phyloP scores from a whole-genome alignment of 2,797 vertebrate species.

The Scleropages formosus region DNA sequence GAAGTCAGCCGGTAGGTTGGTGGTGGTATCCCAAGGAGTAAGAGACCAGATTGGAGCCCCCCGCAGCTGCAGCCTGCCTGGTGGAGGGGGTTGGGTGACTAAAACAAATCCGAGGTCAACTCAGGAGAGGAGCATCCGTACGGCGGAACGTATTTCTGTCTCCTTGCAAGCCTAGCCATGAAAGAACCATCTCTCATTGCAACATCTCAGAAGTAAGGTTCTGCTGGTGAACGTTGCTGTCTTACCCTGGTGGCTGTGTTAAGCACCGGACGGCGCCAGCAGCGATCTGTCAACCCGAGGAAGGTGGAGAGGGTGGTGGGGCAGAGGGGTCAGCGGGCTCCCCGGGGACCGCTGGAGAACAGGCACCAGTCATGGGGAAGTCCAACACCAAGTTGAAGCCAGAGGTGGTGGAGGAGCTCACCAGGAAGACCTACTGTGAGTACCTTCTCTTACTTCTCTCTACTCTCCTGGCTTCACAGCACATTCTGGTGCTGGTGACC shows the following conservation, averaged over 20 bases:
- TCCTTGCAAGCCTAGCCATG: background rate
- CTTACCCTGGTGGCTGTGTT: too few species aligned
- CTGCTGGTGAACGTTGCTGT: too few species aligned
- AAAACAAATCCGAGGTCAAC: constrained; percentile 1
- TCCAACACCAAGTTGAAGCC: constrained; percentile 97
- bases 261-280: too few species aligned
- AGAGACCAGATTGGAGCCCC: background rate
- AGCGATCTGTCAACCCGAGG: too few species aligned
- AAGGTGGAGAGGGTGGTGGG: too few species aligned
- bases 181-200: too few species aligned
- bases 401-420: constrained; percentile 94
- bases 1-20: background rate
- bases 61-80: background rate
- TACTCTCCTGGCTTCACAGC: too few species aligned
- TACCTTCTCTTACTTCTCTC: constrained; percentile 41
- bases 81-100: background rate
- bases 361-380: constrained; percentile 80
- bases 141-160: constrained; percentile 22
- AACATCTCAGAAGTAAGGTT: too few species aligned
- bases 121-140: constrained; percentile 19
- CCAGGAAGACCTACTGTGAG: constrained; percentile 97
- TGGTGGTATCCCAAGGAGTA: background rate
- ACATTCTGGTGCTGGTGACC: too few species aligned
- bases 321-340: too few species aligned
- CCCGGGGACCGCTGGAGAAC: too few species aligned